Evolutionary conservation across 2,888 invertebrate genomes (phyloP).

Genomic region (Odontocerum albicorne): DNA sequence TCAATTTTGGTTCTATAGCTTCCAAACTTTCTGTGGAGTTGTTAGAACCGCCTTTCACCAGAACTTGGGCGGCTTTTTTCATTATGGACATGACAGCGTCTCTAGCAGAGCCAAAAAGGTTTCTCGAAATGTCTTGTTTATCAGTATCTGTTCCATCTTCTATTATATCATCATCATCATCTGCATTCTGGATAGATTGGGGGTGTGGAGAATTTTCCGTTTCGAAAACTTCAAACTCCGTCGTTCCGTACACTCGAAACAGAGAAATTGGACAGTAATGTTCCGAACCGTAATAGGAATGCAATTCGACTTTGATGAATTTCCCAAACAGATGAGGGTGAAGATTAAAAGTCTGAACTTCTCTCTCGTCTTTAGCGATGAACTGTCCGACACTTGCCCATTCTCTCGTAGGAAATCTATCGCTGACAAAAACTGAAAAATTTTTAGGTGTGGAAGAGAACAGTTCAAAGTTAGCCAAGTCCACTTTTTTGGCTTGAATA

Average conservation of each 20-base stretch:
- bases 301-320: constrained; percentile 87
- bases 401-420: constrained; percentile 87
- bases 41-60: constrained; percentile 73
- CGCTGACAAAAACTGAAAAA: constrained; percentile 84
- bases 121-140: constrained; percentile 62
- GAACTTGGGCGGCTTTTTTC: constrained; percentile 85
- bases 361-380: constrained; percentile 82
- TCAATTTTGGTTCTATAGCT: constrained; percentile 49
- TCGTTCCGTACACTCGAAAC: constrained; percentile 91
- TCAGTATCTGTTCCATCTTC: constrained; percentile 48
- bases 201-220: constrained; percentile 72
- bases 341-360: constrained; percentile 82
- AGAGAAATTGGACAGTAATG: constrained; percentile 98
- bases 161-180: constrained; percentile 64
- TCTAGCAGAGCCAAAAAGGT: constrained; percentile 82
- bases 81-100: constrained; percentile 92
- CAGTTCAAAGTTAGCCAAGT: constrained; percentile 95
- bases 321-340: constrained; percentile 83
- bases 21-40: constrained; percentile 58
- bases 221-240: constrained; percentile 87
- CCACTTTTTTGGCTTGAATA: constrained; percentile 92
- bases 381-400: constrained; percentile 91
- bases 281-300: constrained; percentile 93
- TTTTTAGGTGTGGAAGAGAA: constrained; percentile 97
- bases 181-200: constrained; percentile 64